These are phyloP conservation scores for Peromyscus attwateri DNA, from an alignment of 2,797 vertebrate genomes.

Conservation along the genomic window DNA sequence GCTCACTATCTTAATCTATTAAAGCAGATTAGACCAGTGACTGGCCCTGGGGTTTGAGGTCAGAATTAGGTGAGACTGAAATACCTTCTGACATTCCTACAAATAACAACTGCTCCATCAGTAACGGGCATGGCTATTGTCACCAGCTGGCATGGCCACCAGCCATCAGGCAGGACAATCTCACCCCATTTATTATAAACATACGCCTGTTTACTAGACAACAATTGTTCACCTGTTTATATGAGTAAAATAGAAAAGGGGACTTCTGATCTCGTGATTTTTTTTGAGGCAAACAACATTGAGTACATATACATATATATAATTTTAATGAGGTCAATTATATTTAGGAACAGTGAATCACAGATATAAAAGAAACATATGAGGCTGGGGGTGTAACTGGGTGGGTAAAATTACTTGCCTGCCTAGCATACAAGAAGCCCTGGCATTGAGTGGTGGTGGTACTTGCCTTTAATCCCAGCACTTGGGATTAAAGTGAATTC, in stretches of 20 bases:
- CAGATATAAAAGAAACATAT: not conserved
- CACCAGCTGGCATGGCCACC: not conserved
- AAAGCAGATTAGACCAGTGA: not conserved
- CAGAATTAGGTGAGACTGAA: not conserved
- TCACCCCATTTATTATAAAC: not conserved
- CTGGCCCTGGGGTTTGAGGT: slow-evolving; percentile 5
- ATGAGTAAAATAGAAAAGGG: slow-evolving; percentile 1
- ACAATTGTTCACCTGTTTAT: not conserved
- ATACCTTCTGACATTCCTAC: not conserved
- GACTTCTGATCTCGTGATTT: not conserved
- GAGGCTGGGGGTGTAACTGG: not conserved
- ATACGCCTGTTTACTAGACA: not conserved
- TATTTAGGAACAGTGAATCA: not conserved
- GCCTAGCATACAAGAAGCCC: not conserved
- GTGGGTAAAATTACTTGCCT: not conserved
- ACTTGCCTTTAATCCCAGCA: not conserved
- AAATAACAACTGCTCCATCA: not conserved
- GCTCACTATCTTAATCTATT: not conserved
- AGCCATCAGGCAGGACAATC: not conserved
- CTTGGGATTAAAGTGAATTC: too few relatives aligned
- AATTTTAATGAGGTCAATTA: slow-evolving; percentile 31
- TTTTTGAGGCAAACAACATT: slow-evolving; percentile 27
- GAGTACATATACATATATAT: not conserved
- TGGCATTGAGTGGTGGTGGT: not conserved
- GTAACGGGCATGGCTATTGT: not conserved